Evolutionary conservation across 2,113 vertebrate genomes (phyloP).

Genomic region (Myotis brandtii): DNA sequence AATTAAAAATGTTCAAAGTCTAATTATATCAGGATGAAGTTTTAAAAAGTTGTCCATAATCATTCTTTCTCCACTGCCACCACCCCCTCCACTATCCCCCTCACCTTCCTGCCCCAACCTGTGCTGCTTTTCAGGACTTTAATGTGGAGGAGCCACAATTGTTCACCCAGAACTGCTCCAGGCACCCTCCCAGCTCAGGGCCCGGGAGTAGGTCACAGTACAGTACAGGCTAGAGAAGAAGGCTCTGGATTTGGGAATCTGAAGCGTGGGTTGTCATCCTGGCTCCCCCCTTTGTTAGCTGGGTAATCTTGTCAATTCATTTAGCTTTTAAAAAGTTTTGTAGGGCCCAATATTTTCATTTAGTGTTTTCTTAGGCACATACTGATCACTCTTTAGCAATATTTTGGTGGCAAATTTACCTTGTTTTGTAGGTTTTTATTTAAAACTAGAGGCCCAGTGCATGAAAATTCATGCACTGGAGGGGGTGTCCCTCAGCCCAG

Average conservation of each 20-base stretch:
- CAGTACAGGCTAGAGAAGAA: background rate
- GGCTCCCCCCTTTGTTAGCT: background rate
- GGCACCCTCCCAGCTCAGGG: background rate
- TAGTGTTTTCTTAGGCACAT: background rate
- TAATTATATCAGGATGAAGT: background rate
- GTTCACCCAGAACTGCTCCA: background rate
- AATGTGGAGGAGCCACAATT: background rate
- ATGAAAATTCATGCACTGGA: no score
- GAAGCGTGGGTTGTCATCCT: background rate
- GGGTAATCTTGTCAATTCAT: background rate
- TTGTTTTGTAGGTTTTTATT: background rate
- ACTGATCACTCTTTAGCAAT: background rate
- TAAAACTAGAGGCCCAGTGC: background rate
- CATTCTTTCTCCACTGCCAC: background rate
- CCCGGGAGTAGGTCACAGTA: background rate
- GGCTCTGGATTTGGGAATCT: constrained; percentile 17
- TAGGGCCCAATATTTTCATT: background rate
- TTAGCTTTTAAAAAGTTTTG: background rate
- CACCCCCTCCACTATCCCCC: background rate
- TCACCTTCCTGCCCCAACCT: background rate
- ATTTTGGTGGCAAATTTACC: constrained; percentile 15
- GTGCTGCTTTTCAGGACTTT: background rate
- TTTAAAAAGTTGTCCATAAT: background rate
- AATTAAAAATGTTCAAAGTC: constrained; percentile 41
- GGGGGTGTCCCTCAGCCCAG: no score